Evolutionary conservation across 2,797 vertebrate species (phyloP), one percentile per base, ranked within the genome.

Genomic region (Podargus strigoides): DNA sequence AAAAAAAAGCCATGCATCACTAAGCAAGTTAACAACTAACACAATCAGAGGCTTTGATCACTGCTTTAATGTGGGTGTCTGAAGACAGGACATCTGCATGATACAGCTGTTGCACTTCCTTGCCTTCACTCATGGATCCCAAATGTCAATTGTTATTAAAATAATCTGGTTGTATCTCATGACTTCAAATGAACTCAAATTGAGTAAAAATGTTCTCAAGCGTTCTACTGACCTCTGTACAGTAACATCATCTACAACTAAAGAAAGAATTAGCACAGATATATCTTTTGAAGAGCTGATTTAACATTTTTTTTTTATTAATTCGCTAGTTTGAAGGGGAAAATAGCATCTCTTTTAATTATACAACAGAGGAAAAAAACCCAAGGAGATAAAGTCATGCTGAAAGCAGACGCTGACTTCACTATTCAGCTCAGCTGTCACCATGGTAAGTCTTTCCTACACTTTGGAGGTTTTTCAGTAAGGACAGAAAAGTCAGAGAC

Each of bases 171-270:
- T 87, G 77, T 39, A 92, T 47, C 47, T 60, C 72, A 36, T 22
- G n/a, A 92, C 70, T 91, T 89, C 81, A 96, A 75, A 78, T n/a
- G 9, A 91, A 90, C 47, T 80, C 52, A 84, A 81, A 84, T 18
- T 86, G 44, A 91, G 52, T 46, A 50, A 66, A 90, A 92, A 60
- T 18, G 28, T 77, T 93, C 64, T 79, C 34, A 63, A 84, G 69
- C 39, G 56, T 86, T 82, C 74, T 32, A 81, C 39, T 73, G 73
- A 84, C 44, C 85, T 92, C 52, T 60, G 37, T 76, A 66, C 30
- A 79, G 69, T 23, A 83, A 52, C 15, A 86, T 75, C 41, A 87
- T 27, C 47, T 3, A 81, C 87, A 81, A 90, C 56, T 36, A 95
- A 94, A 84, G 59, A n/a, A 89, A 92, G 60, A 92, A 95, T 95